These are phyloP conservation scores for Ammodytes dubius DNA, from an alignment of 2,113 vertebrate genomes.

Conservation along the genomic window DNA sequence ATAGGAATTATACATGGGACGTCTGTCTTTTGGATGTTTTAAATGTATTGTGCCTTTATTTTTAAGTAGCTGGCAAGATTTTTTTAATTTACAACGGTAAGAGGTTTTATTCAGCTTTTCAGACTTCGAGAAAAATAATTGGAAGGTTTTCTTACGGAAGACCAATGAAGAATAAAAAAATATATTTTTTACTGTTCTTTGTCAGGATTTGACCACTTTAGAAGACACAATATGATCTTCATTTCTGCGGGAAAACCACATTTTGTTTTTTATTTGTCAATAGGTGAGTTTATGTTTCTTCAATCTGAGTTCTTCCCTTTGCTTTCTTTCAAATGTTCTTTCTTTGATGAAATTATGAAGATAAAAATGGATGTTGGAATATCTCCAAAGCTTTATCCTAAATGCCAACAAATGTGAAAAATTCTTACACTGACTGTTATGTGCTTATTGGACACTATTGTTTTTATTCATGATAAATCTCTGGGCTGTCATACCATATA, in stretches of 20 bases:
- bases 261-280: slow-evolving; percentile 44
- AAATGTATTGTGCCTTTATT: slow-evolving; percentile 5
- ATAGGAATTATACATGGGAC: slow-evolving; percentile 22
- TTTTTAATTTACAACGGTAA: slow-evolving; percentile 42
- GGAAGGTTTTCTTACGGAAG: neutral
- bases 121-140: neutral
- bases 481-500: neutral
- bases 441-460: neutral
- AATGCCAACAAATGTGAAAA: neutral
- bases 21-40: slow-evolving; percentile 3
- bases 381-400: neutral
- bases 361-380: neutral
- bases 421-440: neutral
- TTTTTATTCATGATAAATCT: neutral
- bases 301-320: neutral
- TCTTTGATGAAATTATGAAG: neutral
- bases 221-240: slow-evolving; percentile 53
- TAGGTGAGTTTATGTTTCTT: slow-evolving; percentile 58
- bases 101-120: neutral
- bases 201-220: slow-evolving; percentile 30
- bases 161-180: neutral
- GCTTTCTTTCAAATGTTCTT: neutral
- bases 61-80: neutral
- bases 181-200: neutral
- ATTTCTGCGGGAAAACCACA: slow-evolving; percentile 28